Conservation (phyloP, 2,888 invertebrate genomes). For the Drosophila mimica region DNA sequence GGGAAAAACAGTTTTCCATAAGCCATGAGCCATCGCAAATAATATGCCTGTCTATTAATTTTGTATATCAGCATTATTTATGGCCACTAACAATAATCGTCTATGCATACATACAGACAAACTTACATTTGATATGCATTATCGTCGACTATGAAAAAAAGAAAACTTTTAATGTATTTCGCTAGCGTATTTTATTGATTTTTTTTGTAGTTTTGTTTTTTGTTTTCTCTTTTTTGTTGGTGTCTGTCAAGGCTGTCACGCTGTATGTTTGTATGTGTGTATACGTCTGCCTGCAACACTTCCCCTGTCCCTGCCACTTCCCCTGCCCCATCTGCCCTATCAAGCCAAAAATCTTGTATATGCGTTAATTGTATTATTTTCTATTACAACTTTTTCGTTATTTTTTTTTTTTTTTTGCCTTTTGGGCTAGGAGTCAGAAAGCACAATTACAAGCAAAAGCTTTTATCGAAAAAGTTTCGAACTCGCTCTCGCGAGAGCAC, state of each 20-base stretch:
- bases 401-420: neutral
- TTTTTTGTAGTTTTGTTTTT: slow-evolving; percentile 31
- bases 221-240: slow-evolving; percentile 9
- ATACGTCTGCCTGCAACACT: neutral
- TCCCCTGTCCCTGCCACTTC: neutral
- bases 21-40: slow-evolving; percentile 24
- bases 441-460: slow-evolving; percentile 44
- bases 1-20: slow-evolving; percentile 34
- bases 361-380: slow-evolving; percentile 59
- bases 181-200: slow-evolving; percentile 51
- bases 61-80: slow-evolving; percentile 57
- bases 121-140: slow-evolving; percentile 35
- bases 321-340: slow-evolving; percentile 15
- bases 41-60: slow-evolving; percentile 33
- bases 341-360: slow-evolving; percentile 49
- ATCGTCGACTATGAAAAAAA: slow-evolving; percentile 25
- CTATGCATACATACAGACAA: slow-evolving; percentile 9
- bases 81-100: slow-evolving; percentile 41
- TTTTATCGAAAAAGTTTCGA: slow-evolving; percentile 36
- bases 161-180: slow-evolving; percentile 34
- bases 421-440: slow-evolving; percentile 42
- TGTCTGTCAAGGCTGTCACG: slow-evolving; percentile 39
- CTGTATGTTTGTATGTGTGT: slow-evolving; percentile 1
- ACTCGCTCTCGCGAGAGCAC: slow-evolving; percentile 21
- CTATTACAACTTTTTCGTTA: slow-evolving; percentile 47